Evolutionary conservation across 2,888 invertebrate genomes (phyloP).

Genomic region (Chrysolina americana): DNA sequence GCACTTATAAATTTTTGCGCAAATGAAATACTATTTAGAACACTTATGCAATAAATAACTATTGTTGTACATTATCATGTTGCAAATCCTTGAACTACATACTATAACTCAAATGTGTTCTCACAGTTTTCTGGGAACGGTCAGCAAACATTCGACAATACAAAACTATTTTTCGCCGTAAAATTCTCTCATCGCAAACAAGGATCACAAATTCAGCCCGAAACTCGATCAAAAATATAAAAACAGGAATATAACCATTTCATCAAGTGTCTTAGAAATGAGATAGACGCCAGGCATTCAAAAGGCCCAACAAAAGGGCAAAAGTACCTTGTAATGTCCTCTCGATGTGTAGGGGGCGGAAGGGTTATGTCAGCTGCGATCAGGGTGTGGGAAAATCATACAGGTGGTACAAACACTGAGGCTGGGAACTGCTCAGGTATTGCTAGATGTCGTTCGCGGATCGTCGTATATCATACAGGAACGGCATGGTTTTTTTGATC

Average conservation of each 20-base stretch:
- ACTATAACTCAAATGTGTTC: not conserved
- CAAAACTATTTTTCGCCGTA: not conserved
- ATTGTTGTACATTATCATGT: no score
- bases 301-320: constrained; percentile 40
- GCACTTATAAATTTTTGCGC: no score
- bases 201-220: not conserved
- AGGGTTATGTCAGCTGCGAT: constrained; percentile 66
- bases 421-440: constrained; percentile 42
- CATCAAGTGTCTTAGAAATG: constrained; percentile 22
- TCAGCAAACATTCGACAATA: not conserved
- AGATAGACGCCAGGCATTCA: constrained; percentile 33
- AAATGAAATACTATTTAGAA: no score
- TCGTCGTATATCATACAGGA: not conserved
- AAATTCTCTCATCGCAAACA: not conserved
- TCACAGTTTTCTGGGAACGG: not conserved
- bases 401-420: constrained; percentile 60
- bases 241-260: constrained; percentile 10
- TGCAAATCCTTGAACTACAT: no score
- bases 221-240: constrained; percentile 17
- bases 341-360: constrained; percentile 58
- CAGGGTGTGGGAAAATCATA: constrained; percentile 67
- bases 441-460: constrained; percentile 26
- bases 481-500: not conserved
- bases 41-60: no score
- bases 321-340: constrained; percentile 43